A percentile compares a stretch with the other conserved stretches of the same genome.
These are phyloP conservation scores for Minunthozetes semirufus DNA, from an alignment of 2,888 invertebrate species.

Conservation along the genomic window DNA sequence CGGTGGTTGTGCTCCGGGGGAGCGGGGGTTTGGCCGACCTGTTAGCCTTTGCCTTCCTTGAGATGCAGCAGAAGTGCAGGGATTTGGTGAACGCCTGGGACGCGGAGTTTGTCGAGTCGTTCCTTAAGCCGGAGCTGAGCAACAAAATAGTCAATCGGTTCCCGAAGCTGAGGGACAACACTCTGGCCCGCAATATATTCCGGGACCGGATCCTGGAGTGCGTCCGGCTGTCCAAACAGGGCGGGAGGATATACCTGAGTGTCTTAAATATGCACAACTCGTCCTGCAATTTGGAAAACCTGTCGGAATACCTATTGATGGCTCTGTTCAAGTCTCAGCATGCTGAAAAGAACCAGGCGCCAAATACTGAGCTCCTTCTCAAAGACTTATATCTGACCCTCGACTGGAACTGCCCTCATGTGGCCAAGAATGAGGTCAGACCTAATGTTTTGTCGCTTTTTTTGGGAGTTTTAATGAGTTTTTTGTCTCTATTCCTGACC, in stretches of 20 bases:
- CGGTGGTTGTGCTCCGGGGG: constrained; percentile 49
- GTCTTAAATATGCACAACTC: constrained; percentile 47
- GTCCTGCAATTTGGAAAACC: constrained; percentile 46
- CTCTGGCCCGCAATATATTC: constrained; percentile 46
- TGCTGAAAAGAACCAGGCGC: constrained; percentile 9
- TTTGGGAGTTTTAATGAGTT: neutral
- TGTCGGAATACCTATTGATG: constrained; percentile 48
- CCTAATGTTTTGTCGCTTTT: neutral
- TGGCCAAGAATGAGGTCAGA: constrained; percentile 43
- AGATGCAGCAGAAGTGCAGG: constrained; percentile 46
- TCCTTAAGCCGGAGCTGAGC: constrained; percentile 48
- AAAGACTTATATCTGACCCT: constrained; percentile 48
- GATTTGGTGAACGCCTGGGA: constrained; percentile 42
- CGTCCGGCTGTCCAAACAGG: constrained; percentile 46
- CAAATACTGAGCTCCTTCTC: constrained; percentile 41
- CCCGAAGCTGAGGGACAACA: constrained; percentile 47
- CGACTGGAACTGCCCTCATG: constrained; percentile 50
- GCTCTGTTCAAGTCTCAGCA: constrained; percentile 47
- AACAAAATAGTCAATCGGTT: constrained; percentile 47
- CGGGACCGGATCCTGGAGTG: constrained; percentile 49
- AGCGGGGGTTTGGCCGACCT: constrained; percentile 49
- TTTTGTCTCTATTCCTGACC: neutral
- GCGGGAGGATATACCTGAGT: constrained; percentile 46
- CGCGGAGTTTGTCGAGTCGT: constrained; percentile 46
- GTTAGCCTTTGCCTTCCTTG: constrained; percentile 47